These are phyloP conservation scores for Cyanoderma ruficeps DNA, from an alignment of 2,113 vertebrate genomes.

Conservation along the genomic window DNA sequence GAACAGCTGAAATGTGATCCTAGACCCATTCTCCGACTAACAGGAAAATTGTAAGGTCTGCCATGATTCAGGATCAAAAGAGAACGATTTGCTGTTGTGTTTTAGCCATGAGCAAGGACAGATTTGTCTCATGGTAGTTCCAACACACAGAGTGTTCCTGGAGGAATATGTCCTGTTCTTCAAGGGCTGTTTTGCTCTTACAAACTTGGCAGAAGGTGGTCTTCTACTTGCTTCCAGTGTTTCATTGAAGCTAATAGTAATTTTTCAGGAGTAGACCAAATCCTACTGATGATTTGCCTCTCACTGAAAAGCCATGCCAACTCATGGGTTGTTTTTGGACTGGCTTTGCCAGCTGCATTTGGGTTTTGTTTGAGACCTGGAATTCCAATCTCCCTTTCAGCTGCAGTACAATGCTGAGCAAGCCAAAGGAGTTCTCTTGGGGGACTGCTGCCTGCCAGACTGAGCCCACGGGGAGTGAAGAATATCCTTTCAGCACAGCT, in stretches of 20 bases:
- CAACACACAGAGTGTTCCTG: neutral
- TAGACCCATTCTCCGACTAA: neutral
- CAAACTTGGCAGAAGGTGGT: neutral
- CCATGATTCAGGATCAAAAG: neutral
- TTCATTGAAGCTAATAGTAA: neutral
- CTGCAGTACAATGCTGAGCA: neutral
- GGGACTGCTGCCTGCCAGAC: neutral
- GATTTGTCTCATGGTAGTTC: neutral
- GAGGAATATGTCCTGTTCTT: neutral
- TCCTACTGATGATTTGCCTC: neutral
- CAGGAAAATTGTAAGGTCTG: neutral
- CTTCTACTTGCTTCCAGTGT: neutral
- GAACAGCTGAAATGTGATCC: neutral
- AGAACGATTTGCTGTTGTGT: neutral
- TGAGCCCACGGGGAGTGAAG: fast-evolving
- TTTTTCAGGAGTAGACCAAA: neutral
- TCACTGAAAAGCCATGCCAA: neutral
- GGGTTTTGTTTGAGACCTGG: neutral
- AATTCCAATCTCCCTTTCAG: neutral
- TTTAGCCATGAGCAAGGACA: neutral
- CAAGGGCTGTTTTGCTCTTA: neutral
- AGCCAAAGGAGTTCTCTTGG: neutral
- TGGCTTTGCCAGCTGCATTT: neutral
- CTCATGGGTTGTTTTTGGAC: neutral
- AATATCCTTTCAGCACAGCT: neutral